A percentile compares a stretch with the other conserved stretches of the same genome.
These are phyloP conservation scores for Pogonognathellus flavescens DNA, from an alignment of 1,140 invertebrate species.

Conservation along the genomic window DNA sequence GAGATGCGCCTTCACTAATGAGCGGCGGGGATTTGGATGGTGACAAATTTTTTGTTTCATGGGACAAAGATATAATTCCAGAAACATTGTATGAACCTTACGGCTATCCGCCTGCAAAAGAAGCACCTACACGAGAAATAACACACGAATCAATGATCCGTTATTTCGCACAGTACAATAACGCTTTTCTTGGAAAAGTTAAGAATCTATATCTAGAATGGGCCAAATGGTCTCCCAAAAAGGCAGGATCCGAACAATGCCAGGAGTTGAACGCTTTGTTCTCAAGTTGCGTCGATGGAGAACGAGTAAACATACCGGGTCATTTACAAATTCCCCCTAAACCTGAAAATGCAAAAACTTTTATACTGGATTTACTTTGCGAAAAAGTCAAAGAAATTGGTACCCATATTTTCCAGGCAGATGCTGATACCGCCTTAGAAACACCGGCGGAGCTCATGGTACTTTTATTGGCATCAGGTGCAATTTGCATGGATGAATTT, in stretches of 20 bases:
- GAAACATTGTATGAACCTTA: conserved; percentile 3
- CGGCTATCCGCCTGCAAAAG: conserved; percentile 27
- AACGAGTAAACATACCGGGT: not conserved
- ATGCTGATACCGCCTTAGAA: not conserved
- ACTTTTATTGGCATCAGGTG: not conserved
- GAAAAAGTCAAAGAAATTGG: not conserved
- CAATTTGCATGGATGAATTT: not conserved
- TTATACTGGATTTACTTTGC: conserved; percentile 16
- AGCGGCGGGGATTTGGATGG: conserved; percentile 24
- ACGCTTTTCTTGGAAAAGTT: conserved; percentile 10
- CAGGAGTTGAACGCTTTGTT: conserved; percentile 36
- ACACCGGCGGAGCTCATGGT: conserved; percentile 2
- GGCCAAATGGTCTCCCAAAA: not conserved
- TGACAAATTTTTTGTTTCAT: conserved; percentile 13
- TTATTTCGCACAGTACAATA: conserved; percentile 34
- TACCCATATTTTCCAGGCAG: not conserved
- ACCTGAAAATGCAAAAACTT: not conserved
- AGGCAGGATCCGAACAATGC: conserved; percentile 19
- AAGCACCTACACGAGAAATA: not conserved
- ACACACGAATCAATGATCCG: conserved; percentile 6
- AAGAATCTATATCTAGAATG: conserved; percentile 20
- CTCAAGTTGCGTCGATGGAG: conserved; percentile 23
- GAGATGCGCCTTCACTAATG: conserved; percentile 29
- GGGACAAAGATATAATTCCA: conserved; percentile 32
- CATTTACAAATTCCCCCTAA: not conserved